A percentile compares a stretch with the other conserved stretches of the same genome.
phyloP scores from a whole-genome alignment of 2,888 invertebrate genomes.

The Rotaria macrura region DNA sequence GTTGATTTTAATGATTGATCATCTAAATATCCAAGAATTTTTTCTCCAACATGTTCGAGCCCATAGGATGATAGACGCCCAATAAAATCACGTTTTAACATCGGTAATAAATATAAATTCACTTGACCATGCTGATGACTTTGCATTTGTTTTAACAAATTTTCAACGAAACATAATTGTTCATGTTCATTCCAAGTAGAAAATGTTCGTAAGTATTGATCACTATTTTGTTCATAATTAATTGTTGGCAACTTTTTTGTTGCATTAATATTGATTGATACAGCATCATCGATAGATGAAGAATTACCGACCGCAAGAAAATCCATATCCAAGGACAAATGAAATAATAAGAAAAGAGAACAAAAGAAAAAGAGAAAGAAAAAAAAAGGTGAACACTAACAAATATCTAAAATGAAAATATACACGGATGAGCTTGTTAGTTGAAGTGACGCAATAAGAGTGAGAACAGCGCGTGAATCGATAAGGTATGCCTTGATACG shows the following conservation, averaged over 20 bases:
- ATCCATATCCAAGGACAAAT: background rate
- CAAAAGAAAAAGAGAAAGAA: background rate
- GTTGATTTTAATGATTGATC: conserved; percentile 85
- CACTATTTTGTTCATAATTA: background rate
- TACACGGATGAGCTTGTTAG: background rate
- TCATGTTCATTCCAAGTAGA: conserved; percentile 63
- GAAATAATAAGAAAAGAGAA: background rate
- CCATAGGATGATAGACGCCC: conserved; percentile 93
- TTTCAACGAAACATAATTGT: conserved; percentile 90
- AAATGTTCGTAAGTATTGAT: conserved; percentile 37
- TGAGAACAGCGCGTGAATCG: background rate
- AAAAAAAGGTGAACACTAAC: background rate
- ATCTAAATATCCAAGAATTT: conserved; percentile 86
- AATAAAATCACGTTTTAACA: conserved; percentile 97
- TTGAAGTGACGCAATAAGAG: background rate
- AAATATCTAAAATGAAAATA: background rate
- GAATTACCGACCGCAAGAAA: background rate
- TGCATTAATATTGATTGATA: background rate
- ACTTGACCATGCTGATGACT: conserved; percentile 98
- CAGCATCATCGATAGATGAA: background rate
- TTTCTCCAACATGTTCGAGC: conserved; percentile 90
- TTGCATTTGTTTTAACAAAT: conserved; percentile 84
- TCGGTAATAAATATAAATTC: conserved; percentile 89
- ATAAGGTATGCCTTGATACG: background rate
- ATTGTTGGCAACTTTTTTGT: background rate